Evolutionary conservation across 2,797 vertebrate species (phyloP), one percentile per base, ranked within the genome.

Genomic region (Microctenopoma steveboyesi): DNA sequence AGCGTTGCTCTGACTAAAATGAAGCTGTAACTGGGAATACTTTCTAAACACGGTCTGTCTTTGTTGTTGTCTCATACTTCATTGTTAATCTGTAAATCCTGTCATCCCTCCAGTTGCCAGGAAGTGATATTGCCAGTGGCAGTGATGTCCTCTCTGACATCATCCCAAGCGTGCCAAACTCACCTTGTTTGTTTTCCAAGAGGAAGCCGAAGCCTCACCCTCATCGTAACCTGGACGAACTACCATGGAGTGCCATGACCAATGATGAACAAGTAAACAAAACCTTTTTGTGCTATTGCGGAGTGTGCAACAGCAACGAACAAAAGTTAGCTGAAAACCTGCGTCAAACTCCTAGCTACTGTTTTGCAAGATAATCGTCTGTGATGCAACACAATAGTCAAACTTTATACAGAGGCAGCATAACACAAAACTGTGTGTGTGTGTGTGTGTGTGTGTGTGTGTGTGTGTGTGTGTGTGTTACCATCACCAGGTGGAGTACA

Each of bases 221-320:
- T 10, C 97, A 99, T 55, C 92, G 93, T 69, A 99, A 98, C 92
- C 93, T 99, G 64, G 98, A 99, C 78, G 98, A 99, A 73, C 94
- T 99, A 58, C 97, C 97, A 4, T 99, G 98, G 98, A 99, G 96
- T 53, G 96, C 97, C 13, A 99, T 99, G 98, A 97, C 96, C 65
- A 99, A 99, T 9, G 97, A 99, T 77, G 98, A 99, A 61, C 98
- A 99, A 92, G 98, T 91, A 78, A 70, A 28, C 30, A 13, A 22
- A 59, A 1, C 0, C 1, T 35, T 5, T 33, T 13, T 63, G 18
- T 33, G 9, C 15, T 7, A 15, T 0, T 28, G 7, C 4, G 8
- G 14, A 30, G 35, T 25, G 18, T n/a, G 11, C 1, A 35, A 12
- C 35, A 18, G 27, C 0, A 57, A 4, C 55, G 37, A 18, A 39